These are phyloP conservation scores for Pelosia muscerda DNA, from an alignment of 2,888 invertebrate species.

Conservation along the genomic window DNA sequence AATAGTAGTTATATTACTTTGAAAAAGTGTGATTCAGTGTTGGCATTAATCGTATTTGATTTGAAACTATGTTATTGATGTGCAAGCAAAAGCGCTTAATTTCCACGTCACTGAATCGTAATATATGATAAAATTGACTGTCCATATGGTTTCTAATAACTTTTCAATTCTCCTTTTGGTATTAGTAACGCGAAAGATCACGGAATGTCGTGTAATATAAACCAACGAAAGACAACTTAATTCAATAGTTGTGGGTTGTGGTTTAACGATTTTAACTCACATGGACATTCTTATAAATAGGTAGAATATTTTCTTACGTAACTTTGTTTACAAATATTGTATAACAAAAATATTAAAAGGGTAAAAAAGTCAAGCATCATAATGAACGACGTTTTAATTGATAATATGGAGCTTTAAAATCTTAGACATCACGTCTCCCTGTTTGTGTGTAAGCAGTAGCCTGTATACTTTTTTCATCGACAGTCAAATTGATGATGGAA, in stretches of 20 bases:
- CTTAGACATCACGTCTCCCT: constrained; percentile 51
- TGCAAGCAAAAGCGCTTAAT: too few relatives aligned
- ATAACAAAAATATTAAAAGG: background rate
- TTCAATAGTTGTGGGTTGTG: background rate
- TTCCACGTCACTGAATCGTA: too few relatives aligned
- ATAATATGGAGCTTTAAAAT: constrained; percentile 56
- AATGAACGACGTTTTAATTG: background rate
- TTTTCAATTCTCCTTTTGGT: background rate
- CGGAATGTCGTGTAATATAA: background rate
- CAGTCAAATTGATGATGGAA: constrained; percentile 72
- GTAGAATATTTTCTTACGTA: background rate
- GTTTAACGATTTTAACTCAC: background rate
- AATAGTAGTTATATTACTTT: too few relatives aligned
- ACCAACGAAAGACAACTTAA: background rate
- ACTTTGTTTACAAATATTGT: background rate
- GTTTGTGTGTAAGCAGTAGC: constrained; percentile 46
- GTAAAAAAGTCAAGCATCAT: background rate
- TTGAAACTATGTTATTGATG: too few relatives aligned
- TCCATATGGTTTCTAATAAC: background rate
- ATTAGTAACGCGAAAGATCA: background rate
- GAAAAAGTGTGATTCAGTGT: too few relatives aligned
- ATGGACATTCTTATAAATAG: background rate
- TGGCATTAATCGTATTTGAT: too few relatives aligned
- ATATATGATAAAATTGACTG: too few relatives aligned
- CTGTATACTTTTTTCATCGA: constrained; percentile 55